Conservation (phyloP, 2,888 invertebrate species). For the Magallana nippona region DNA sequence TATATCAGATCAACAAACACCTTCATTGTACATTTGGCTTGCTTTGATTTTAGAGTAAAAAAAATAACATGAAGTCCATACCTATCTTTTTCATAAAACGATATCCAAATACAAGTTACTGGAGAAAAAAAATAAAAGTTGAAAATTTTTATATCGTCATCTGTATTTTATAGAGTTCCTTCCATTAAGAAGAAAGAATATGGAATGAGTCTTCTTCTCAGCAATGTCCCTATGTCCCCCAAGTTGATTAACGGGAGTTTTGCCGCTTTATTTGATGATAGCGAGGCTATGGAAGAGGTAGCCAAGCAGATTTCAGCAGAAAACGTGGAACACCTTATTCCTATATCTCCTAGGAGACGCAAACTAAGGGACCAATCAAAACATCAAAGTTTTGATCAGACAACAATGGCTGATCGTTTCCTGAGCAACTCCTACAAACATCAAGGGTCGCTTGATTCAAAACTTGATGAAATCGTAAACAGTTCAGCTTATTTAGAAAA, state of each 20-base stretch:
- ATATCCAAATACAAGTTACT: too few relatives aligned
- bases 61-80: too few relatives aligned
- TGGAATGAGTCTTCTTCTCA: conserved; percentile 95
- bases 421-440: conserved; percentile 61
- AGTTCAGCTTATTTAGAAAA: conserved; percentile 1
- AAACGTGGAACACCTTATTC: conserved; percentile 70
- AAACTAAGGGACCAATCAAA: conserved; percentile 72
- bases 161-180: conserved; percentile 28
- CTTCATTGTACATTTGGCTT: too few relatives aligned
- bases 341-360: conserved; percentile 75
- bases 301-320: conserved; percentile 73
- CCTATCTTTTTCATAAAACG: too few relatives aligned
- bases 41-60: too few relatives aligned
- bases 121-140: not conserved
- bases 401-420: conserved; percentile 52
- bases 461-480: conserved; percentile 78
- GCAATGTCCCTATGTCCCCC: conserved; percentile 97
- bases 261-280: conserved; percentile 78
- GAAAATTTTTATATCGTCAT: not conserved
- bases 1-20: too few relatives aligned
- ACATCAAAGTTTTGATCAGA: conserved; percentile 77
- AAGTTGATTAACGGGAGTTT: conserved; percentile 86
- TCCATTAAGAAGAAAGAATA: conserved; percentile 83
- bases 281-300: conserved; percentile 70
- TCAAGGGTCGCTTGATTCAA: conserved; percentile 78